Percentiles rank a stretch among this genome's conserved stretches.
Evolutionary conservation across 1,140 invertebrate species (phyloP).

Genomic region (Drosophila ercepeae): DNA sequence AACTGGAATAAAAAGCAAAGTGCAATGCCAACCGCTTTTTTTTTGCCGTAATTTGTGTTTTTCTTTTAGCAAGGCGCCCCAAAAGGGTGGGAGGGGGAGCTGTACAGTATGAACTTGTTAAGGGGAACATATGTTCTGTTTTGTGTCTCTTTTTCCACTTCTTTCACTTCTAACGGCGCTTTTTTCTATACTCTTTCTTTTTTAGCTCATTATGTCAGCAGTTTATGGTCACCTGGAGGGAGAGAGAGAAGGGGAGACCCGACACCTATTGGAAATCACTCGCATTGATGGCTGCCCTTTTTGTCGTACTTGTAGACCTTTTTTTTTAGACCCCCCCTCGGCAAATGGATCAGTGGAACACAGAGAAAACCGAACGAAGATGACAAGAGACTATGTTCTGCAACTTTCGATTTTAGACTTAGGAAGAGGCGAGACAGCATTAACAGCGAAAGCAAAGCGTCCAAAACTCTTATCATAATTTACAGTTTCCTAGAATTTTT

Average conservation of each 20-base stretch:
- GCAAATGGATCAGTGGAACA: constrained; percentile 32
- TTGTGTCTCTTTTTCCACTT: background rate
- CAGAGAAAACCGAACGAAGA: constrained; percentile 13
- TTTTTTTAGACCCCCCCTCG: background rate
- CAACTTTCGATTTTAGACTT: constrained; percentile 29
- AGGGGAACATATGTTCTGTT: background rate
- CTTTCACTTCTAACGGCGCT: background rate
- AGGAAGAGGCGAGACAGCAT: background rate
- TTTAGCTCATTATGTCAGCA: constrained; percentile 62
- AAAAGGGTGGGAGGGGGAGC: background rate
- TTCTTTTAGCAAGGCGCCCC: constrained; percentile 1
- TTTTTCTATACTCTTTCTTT: background rate
- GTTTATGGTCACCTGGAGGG: constrained; percentile 23
- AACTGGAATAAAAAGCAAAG: constrained; percentile 11
- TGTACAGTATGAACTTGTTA: background rate
- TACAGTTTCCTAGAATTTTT: no score
- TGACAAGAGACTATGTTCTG: constrained; percentile 33
- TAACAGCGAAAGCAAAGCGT: constrained; percentile 13
- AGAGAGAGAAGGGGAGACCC: background rate
- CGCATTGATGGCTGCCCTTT: background rate
- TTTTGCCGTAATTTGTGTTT: constrained; percentile 20
- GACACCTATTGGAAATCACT: constrained; percentile 35
- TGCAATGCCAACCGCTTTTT: constrained; percentile 55
- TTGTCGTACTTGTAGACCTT: background rate
- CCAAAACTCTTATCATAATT: no score